phyloP scores from a whole-genome alignment of 2,113 vertebrate genomes.

The Pyrgilauda ruficollis region DNA sequence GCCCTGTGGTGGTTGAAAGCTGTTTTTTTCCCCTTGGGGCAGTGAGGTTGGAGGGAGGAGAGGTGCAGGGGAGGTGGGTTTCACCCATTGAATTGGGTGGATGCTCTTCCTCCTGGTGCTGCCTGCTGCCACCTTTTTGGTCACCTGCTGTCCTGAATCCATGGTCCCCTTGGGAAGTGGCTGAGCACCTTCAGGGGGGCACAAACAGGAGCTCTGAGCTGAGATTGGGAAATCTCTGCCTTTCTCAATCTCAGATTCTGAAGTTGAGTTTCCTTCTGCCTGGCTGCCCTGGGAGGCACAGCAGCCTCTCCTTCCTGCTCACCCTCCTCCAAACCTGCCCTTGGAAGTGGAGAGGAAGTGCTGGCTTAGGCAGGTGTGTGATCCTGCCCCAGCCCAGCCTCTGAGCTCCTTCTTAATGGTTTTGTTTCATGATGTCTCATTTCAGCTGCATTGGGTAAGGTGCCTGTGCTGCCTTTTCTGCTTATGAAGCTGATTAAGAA shows the following conservation, averaged over 20 bases:
- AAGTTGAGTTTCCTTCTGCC: neutral
- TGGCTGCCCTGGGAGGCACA: neutral
- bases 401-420: neutral
- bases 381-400: neutral
- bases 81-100: accelerated
- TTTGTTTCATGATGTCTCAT: neutral
- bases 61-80: neutral
- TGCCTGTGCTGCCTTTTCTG: neutral
- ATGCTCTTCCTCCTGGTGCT: neutral
- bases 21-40: neutral
- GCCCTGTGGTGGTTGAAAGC: accelerated
- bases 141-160: accelerated
- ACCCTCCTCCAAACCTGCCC: neutral
- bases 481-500: neutral
- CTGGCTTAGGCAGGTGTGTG: neutral
- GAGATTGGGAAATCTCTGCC: neutral
- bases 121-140: accelerated
- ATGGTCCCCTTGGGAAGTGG: accelerated
- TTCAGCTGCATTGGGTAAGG: neutral
- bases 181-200: neutral
- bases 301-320: neutral
- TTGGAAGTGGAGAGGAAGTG: neutral
- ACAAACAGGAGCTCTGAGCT: neutral
- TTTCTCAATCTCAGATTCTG: too few species aligned
- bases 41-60: neutral